Evolutionary conservation across 37 sponge, comb jelly and placozoan species (phyloP).

Genomic region (Ianthella basta): DNA sequence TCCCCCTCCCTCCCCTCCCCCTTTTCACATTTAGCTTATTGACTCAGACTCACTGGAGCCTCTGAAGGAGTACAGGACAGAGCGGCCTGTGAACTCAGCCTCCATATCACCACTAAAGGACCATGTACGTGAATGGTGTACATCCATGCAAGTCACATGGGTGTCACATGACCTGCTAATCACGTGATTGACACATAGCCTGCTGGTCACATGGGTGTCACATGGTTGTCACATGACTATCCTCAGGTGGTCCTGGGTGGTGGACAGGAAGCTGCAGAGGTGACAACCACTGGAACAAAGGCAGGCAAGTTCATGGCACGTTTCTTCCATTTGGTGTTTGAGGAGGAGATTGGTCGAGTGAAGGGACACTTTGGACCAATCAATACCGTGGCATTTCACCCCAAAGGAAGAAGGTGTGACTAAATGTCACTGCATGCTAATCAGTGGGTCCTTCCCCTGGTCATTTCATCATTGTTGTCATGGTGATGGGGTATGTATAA

Average conservation of each 20-base stretch:
- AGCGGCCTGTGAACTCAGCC: constrained; percentile 97
- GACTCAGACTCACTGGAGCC: constrained; percentile 82
- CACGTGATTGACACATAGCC: too few species aligned
- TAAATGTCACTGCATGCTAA: not conserved
- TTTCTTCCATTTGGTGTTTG: constrained; percentile 95
- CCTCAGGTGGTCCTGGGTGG: constrained; percentile 92
- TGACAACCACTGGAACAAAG: constrained; percentile 91
- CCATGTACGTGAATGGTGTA: constrained; percentile 68
- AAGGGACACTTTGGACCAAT: constrained; percentile 99
- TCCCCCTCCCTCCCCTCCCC: not conserved
- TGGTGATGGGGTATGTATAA: not conserved
- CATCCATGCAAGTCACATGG: not conserved
- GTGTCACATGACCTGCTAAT: not conserved
- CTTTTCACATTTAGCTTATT: constrained; percentile 64
- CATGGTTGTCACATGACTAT: not conserved
- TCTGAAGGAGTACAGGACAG: constrained; percentile 90
- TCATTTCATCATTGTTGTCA: not conserved
- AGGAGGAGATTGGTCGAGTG: constrained; percentile 98
- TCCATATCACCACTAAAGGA: constrained; percentile 89
- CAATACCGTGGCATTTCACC: constrained; percentile 93
- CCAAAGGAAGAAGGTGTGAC: constrained; percentile 90
- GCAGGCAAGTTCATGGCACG: constrained; percentile 97
- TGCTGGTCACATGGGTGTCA: not conserved
- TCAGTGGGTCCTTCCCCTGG: not conserved
- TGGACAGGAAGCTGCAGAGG: constrained; percentile 98